These are phyloP conservation scores for Excalfactoria chinensis DNA, from an alignment of 2,113 vertebrate species.

Conservation along the genomic window DNA sequence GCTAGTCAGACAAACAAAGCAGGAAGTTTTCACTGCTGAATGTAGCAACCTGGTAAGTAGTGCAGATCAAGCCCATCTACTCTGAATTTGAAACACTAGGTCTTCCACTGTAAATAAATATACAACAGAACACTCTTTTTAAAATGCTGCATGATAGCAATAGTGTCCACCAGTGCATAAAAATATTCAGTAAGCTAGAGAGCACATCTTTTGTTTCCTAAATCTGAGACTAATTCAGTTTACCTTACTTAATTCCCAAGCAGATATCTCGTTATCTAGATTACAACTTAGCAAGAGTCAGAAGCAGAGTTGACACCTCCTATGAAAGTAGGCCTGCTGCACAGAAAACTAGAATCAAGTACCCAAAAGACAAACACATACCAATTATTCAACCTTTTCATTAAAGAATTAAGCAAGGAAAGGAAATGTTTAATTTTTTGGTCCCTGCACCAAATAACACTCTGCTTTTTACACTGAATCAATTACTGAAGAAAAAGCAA, in stretches of 20 bases:
- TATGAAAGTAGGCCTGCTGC: neutral
- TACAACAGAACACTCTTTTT: neutral
- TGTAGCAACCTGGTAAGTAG: neutral
- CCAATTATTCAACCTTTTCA: neutral
- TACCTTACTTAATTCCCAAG: neutral
- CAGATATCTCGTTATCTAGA: neutral
- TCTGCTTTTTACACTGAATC: neutral
- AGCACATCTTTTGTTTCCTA: neutral
- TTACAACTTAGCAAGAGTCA: neutral
- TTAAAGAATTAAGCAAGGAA: neutral
- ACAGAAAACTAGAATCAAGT: neutral
- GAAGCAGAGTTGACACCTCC: neutral
- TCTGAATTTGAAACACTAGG: neutral
- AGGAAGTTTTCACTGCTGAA: neutral
- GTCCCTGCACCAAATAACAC: neutral
- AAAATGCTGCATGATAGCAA: neutral
- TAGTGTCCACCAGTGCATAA: neutral
- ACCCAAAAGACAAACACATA: neutral
- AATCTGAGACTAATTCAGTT: neutral
- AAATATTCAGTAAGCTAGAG: neutral
- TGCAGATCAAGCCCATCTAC: fast-evolving
- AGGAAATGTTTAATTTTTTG: neutral
- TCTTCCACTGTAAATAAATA: neutral
- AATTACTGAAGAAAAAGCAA: neutral
- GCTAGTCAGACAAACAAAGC: neutral